Evolutionary conservation across 2,113 vertebrate genomes (phyloP), one percentile per base, ranked within the genome.

Genomic region (Mystacornis crossleyi): DNA sequence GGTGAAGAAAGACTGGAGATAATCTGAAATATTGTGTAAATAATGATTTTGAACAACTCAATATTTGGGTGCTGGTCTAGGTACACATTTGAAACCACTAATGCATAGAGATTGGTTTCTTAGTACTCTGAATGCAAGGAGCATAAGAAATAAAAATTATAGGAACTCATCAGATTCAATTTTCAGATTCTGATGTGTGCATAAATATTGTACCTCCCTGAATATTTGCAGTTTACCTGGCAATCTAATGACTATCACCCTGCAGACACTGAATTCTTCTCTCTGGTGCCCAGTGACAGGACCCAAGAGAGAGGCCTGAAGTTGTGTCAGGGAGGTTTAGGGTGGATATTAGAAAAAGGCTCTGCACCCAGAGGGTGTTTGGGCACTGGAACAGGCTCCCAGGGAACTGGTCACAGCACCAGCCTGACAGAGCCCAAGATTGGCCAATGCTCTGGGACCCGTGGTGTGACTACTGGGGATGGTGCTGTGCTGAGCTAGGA

Each of bases 381-480:
- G 61, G 25, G 19, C 29, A 16, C 29, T 48, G 50, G 16, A 29
- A 45, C 10, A 25, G 51, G 29, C 9, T 65, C 15, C 10, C 23
- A 34, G 29, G 29, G 29, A 1, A 40, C 9, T 16, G 15, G 12
- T 14, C 42, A 29, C 29, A 48, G 31, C 71, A 16, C 3, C 34
- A 57, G 6, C 19, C 70, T 34, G 60, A 2, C 19, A 57, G 23
- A 65, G 4, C 0, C 24, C 29, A 4, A 40, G 34, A 40, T 85
- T 40, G 51, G 16, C 7, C 40, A n/a, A 2, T 10, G n/a, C 29
- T 40, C 23, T 74, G 9, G 10, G 36, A 14, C 10, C 38, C 47
- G 14, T 0, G n/a, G n/a, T 21, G 28, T 14, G 42, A n/a, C 18
- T 29, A 12, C 2, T 13, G 51, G 16, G 19, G 2, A 3, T 65